Conservation (phyloP, 2,113 vertebrate species). For the Chaetorhynchus papuensis region DNA sequence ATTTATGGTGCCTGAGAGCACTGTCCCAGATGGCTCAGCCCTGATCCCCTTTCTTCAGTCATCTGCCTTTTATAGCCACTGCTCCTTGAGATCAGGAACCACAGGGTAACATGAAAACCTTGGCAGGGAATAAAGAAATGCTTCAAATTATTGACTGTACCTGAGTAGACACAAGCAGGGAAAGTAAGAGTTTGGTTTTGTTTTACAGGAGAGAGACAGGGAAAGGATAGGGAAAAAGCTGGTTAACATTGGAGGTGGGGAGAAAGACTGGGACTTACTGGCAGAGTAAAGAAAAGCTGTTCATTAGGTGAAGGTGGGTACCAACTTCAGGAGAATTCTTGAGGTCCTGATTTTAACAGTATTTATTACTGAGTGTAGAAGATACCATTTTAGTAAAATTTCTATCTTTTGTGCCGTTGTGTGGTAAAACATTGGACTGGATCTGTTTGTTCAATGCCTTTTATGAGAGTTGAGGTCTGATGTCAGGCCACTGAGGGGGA, state of each 20-base stretch:
- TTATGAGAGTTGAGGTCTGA: neutral
- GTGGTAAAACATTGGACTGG: neutral
- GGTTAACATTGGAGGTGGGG: fast-evolving
- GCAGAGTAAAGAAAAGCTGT: neutral
- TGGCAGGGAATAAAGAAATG: neutral
- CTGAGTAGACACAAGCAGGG: neutral
- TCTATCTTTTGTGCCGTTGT: neutral
- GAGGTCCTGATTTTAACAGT: neutral
- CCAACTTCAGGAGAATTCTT: neutral
- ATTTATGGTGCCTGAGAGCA: neutral
- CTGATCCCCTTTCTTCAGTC: neutral
- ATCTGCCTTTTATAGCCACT: neutral
- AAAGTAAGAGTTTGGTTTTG: neutral
- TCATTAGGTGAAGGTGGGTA: neutral
- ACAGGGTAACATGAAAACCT: neutral
- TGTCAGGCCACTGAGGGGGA: no score
- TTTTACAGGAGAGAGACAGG: neutral
- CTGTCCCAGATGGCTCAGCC: neutral
- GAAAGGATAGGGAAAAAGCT: neutral
- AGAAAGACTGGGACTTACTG: neutral
- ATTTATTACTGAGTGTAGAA: neutral
- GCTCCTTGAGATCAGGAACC: neutral
- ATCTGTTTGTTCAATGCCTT: neutral
- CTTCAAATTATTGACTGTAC: fast-evolving
- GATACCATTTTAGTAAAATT: neutral